These are phyloP conservation scores for Hybos culiciformis DNA, from an alignment of 2,888 invertebrate species.

Conservation along the genomic window DNA sequence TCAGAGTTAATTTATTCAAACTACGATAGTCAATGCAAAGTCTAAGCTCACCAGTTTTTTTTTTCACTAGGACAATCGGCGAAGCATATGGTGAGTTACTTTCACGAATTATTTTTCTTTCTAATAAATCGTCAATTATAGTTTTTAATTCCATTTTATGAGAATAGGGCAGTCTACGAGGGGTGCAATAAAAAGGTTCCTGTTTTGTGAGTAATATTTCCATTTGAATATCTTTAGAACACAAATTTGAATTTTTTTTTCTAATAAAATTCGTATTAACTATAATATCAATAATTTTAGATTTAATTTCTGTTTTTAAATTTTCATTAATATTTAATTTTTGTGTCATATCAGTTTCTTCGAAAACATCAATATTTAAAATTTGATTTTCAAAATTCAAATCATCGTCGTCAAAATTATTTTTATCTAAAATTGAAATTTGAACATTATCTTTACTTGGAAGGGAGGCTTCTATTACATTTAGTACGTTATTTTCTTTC, in stretches of 20 bases:
- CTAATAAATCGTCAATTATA: slow-evolving; percentile 9
- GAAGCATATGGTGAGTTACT: slow-evolving; percentile 14
- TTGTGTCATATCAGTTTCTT: slow-evolving; percentile 1
- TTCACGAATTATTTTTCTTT: slow-evolving; percentile 10
- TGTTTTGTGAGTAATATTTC: slow-evolving; percentile 9
- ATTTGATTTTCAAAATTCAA: slow-evolving; percentile 6
- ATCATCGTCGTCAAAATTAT: background rate
- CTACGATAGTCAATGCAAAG: slow-evolving; percentile 15
- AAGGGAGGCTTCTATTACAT: slow-evolving; percentile 1
- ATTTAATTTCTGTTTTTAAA: background rate
- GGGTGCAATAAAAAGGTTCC: slow-evolving; percentile 9
- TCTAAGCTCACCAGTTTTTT: slow-evolving; percentile 13
- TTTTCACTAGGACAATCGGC: slow-evolving; percentile 13
- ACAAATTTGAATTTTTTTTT: background rate
- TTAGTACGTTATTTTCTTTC: slow-evolving; percentile 4
- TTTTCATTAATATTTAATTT: slow-evolving; percentile 6
- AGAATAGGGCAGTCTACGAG: slow-evolving; percentile 8
- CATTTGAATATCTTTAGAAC: slow-evolving; percentile 5
- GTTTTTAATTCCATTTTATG: slow-evolving; percentile 11
- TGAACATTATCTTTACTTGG: slow-evolving; percentile 2
- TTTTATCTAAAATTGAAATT: background rate
- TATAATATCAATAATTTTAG: background rate
- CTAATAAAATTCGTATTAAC: slow-evolving; percentile 4
- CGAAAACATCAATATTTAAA: slow-evolving; percentile 9
- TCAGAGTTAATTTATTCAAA: slow-evolving; percentile 12